Evolutionary conservation across 1,140 invertebrate species (phyloP).

Genomic region (Tribolium castaneum): DNA sequence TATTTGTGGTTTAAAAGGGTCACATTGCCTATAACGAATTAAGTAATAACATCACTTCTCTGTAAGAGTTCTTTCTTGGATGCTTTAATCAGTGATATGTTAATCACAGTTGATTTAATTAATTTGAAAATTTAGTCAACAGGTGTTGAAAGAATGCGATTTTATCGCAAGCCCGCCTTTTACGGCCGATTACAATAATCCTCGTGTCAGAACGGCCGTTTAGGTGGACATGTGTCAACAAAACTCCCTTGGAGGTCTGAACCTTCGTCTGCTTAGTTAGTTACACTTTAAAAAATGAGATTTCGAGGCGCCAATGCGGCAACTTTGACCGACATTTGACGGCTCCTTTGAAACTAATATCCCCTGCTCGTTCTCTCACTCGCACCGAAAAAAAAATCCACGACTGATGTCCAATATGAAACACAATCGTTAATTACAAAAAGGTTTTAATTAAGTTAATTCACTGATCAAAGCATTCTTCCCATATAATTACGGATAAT

Average conservation of each 20-base stretch:
- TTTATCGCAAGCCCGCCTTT: constrained; percentile 38
- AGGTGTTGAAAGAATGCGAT: neutral
- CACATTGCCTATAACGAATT: too few species aligned
- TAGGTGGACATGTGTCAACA: constrained; percentile 24
- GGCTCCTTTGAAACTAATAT: constrained; percentile 35
- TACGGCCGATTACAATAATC: constrained; percentile 15
- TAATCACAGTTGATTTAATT: too few species aligned
- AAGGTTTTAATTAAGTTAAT: constrained; percentile 43
- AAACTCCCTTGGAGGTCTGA: constrained; percentile 37
- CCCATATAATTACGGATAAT: constrained; percentile 39
- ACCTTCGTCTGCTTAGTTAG: constrained; percentile 38
- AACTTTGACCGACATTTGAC: constrained; percentile 40
- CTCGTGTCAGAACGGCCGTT: neutral
- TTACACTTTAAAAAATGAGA: constrained; percentile 39
- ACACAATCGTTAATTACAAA: constrained; percentile 35
- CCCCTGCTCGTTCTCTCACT: neutral
- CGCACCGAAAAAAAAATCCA: too few species aligned
- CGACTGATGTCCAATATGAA: too few species aligned
- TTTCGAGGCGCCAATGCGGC: constrained; percentile 41
- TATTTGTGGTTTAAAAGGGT: too few species aligned
- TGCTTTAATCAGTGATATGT: too few species aligned
- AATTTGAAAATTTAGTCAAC: too few species aligned
- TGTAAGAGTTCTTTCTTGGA: too few species aligned
- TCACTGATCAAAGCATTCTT: constrained; percentile 36
- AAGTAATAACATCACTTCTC: too few species aligned